Base-by-base conservation (phyloP, 2,888 invertebrate genomes). In the Philereme vetulata region DNA sequence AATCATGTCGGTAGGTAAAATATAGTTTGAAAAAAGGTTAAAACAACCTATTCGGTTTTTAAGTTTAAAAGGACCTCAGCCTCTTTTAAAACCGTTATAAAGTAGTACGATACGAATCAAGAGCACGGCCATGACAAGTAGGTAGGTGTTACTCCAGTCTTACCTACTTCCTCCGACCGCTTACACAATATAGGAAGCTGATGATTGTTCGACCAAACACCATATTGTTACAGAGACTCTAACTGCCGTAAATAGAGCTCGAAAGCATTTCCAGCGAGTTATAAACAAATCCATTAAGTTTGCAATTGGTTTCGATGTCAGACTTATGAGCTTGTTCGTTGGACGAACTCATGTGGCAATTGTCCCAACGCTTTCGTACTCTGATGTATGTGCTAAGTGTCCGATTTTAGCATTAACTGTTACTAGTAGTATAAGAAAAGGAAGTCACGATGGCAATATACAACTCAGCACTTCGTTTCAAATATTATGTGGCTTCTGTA, bases 281-380 rank as follows among this genome's bases (percentile, higher is more conserved):
- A 71, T 78, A 77, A 80, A 79, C 77, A 76, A 73, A 57, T 70
- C 74, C 58, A 75, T 78, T 72, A 72, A 70, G 70, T 79, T 71
- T 65, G 66, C 75, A 74, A 75, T 78, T 68, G 72, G 67, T 64
- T 48, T 62, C 43, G 36, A 56, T 57, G 34, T 48, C n/a, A 49
- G 32, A 36, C 10, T 36, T 50, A 47, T 49, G 56, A 54, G 47
- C 44, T 43, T 44, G 44, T 51, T 47, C 40, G 21, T 36, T 51
- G 46, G 51, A 47, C 51, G 21, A 21, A 21, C 21, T 2, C 21
- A 21, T 21, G 21, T 21, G 21, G 21, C 21, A 21, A 21, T 21
- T 21, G 21, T 21, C 21, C 21, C 2, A 21, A 21, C 21, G 2
- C 21, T 21, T 21, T 21, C 21, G 21, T 21, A 21, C 47, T 32